Base-by-base conservation (phyloP, 2,113 vertebrate species). In the Trachemys scripta region DNA sequence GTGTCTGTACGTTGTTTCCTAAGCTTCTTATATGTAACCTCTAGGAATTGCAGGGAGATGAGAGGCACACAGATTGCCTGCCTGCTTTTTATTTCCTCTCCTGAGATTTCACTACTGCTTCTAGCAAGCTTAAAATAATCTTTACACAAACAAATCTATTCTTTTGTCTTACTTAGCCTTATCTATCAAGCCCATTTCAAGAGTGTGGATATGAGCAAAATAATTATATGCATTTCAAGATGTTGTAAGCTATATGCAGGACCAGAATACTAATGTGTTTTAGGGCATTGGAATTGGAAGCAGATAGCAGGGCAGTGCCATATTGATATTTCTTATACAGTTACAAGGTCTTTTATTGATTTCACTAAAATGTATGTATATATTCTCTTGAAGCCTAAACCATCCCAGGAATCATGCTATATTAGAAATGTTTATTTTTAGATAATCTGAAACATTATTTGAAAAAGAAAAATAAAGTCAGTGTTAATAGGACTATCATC, bases 11-110 rank as follows among this genome's bases (percentile, higher is more conserved):
- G 93, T 93, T 96, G 85, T 93, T 97, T 97, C 92, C 47, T 98
- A 98, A 98, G 98, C 98, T 98, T 97, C 97, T 98, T 98, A 98
- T 85, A 92, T 1, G 19, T 93, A 98, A 98, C 96, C 97, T 97
- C 97, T 92, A 97, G 95, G 96, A 98, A 96, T 38, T 80, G 81
- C 89, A 89, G 76, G 78, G 62, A 97, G 90, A 97, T 91, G 96
- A 97, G 94, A 98, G 62, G 65, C 81, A 2, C 35, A 80, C 69
- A 92, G 86, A 96, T 92, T 85, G 35, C 82, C n/a, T 92, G 49
- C 69, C 90, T 86, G 51, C n/a, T 96, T 98, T 95, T 92, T 94
- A 87, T 95, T 97, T 89, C 65, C 93, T 93, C 97, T 92, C 95
- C 25, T 94, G 96, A 97, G 97, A 97, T 93, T 97, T 97, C 84